phyloP scores from a whole-genome alignment of 2,888 invertebrate genomes.

The Temnothorax rugatulus region DNA sequence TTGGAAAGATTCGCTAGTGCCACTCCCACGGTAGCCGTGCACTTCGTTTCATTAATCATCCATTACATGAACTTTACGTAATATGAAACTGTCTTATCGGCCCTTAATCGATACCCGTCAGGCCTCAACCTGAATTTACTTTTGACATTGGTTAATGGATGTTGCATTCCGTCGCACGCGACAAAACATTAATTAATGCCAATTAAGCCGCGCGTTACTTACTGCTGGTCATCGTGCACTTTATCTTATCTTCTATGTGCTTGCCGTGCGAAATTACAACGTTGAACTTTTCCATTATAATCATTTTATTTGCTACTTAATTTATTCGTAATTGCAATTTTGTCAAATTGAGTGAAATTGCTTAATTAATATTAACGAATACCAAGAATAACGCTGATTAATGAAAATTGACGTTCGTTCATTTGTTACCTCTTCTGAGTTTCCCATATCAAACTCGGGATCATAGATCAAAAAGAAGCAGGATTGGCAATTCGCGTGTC shows the following conservation, averaged over 20 bases:
- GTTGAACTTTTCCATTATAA: conserved; percentile 11
- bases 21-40: conserved; percentile 16
- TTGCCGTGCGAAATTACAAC: conserved; percentile 6
- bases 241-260: conserved; percentile 23
- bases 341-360: not conserved
- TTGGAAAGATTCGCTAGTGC: conserved; percentile 43
- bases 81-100: conserved; percentile 58
- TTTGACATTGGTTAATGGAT: conserved; percentile 57
- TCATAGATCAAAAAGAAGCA: conserved; percentile 34
- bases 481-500: conserved; percentile 41
- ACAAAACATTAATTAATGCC: conserved; percentile 60
- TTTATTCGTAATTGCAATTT: conserved; percentile 13
- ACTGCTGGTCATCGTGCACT: conserved; percentile 32
- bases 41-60: conserved; percentile 50
- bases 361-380: conserved; percentile 7
- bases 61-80: conserved; percentile 56
- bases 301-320: conserved; percentile 12
- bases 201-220: conserved; percentile 48
- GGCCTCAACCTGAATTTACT: conserved; percentile 51
- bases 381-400: not conserved
- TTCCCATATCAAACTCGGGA: not conserved
- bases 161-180: conserved; percentile 52
- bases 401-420: not conserved
- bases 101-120: conserved; percentile 55
- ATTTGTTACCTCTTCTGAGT: not conserved